Evolutionary conservation across 1,140 invertebrate species (phyloP).

Genomic region (Argopecten irradians): DNA sequence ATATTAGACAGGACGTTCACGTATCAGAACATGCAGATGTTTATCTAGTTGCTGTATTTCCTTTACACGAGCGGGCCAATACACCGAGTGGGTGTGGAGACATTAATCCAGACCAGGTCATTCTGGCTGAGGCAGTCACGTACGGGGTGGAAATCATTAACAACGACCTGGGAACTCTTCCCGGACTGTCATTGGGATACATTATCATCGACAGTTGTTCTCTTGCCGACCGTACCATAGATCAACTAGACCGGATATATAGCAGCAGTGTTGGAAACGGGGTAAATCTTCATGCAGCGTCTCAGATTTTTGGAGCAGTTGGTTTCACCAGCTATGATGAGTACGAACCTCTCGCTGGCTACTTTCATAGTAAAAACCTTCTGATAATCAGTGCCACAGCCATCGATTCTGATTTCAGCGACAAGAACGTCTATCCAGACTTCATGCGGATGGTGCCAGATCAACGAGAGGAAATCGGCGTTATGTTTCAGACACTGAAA

Average conservation of each 20-base stretch:
- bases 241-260: not conserved
- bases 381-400: not conserved
- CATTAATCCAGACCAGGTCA: not conserved
- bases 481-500: not conserved
- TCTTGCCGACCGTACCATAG: not conserved
- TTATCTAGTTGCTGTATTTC: not conserved
- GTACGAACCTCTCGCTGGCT: not conserved
- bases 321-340: not conserved
- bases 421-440: not conserved
- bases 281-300: not conserved
- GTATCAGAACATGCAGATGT: not conserved
- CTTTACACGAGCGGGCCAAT: not conserved
- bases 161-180: not conserved
- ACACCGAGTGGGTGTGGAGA: not conserved
- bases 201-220: not conserved
- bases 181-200: not conserved
- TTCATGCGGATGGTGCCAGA: not conserved
- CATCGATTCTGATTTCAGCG: not conserved
- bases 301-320: not conserved
- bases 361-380: not conserved
- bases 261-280: not conserved
- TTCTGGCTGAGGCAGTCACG: not conserved
- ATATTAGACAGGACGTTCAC: not conserved
- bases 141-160: not conserved
- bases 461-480: not conserved